Percentiles rank a stretch among this genome's conserved stretches.
Conservation (phyloP, 2,113 vertebrate genomes). For the Podarcis muralis region DNA sequence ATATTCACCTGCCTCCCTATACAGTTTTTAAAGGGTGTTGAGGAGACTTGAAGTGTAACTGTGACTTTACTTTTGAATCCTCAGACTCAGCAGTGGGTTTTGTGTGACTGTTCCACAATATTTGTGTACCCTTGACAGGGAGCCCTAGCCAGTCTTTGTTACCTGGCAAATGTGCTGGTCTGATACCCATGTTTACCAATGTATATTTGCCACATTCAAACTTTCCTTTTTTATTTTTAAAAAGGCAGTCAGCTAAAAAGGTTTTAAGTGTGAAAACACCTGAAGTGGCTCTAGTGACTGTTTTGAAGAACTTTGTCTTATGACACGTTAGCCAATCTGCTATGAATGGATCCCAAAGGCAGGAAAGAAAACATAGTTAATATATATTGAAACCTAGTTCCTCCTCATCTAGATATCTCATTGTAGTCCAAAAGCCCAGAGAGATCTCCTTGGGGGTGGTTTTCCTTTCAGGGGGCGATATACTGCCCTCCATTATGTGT, state of each 20-base stretch:
- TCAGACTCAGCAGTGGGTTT: background rate
- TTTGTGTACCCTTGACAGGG: background rate
- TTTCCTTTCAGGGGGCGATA: too few relatives aligned
- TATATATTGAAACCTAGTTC: background rate
- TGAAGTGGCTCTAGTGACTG: background rate
- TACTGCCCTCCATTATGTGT: too few relatives aligned
- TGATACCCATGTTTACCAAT: background rate
- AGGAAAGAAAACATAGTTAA: background rate
- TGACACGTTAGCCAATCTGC: background rate
- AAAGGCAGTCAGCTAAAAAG: background rate
- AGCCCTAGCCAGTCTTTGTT: background rate
- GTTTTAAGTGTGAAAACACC: background rate
- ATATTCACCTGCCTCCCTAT: background rate
- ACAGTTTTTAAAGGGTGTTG: background rate
- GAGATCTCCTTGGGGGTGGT: too few relatives aligned
- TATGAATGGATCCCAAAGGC: fast-evolving
- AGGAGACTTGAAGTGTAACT: background rate
- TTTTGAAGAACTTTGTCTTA: background rate
- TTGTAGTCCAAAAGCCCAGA: too few relatives aligned
- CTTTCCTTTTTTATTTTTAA: background rate
- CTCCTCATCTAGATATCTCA: too few relatives aligned
- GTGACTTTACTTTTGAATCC: background rate
- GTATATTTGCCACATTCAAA: background rate
- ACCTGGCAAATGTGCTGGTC: background rate
- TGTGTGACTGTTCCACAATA: background rate